Evolutionary conservation across 92 coral and sea anemone genomes (phyloP), one percentile per base, ranked within the genome.

Genomic region (Phenganax marumi): DNA sequence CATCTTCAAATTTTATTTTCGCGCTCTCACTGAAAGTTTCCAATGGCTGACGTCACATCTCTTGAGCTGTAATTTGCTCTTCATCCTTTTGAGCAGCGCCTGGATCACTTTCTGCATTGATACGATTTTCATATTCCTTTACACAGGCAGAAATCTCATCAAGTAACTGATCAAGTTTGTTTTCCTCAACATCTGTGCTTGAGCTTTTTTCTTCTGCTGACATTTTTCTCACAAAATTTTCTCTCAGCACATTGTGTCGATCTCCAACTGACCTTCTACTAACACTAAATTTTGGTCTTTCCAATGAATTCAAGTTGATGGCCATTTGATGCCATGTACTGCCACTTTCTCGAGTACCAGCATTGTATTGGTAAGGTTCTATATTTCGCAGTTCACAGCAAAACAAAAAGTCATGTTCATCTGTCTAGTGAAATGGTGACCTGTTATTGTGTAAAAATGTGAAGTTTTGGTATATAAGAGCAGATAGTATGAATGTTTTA

Each of bases 301-400:
- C 75, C 12, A 69, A 12, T 12, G 17, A 69, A 24, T 69, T 69
- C 19, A 69, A 69, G 75, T 69, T 69, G 53, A 16, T 69, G 53
- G 75, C 75, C 3, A 69, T 69, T 33, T 69, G 17, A 25, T 69
- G 52, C 52, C 75, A 69, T 24, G 75, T 52, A 69, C 23, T 69
- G 51, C 75, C 75, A 69, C 75, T 69, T 39, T 69, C 75, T 69
- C 75, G 18, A 12, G 52, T 69, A 25, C 75, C 75, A 12, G 75
- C 50, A 26, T 69, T 69, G 75, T 39, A 69, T 43, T 69, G 51
- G 75, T 69, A 69, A 69, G 75, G 75, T 69, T 69, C 75, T 69
- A 69, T 49, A 12, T 12, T 12, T 49, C 19, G 53, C 12, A 25
- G n/a, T 49, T 43, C 51, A 69, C 75, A 16, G 52, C 52, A 10